Base-by-base conservation (phyloP, 2,888 invertebrate species). In the Encarsia formosa region DNA sequence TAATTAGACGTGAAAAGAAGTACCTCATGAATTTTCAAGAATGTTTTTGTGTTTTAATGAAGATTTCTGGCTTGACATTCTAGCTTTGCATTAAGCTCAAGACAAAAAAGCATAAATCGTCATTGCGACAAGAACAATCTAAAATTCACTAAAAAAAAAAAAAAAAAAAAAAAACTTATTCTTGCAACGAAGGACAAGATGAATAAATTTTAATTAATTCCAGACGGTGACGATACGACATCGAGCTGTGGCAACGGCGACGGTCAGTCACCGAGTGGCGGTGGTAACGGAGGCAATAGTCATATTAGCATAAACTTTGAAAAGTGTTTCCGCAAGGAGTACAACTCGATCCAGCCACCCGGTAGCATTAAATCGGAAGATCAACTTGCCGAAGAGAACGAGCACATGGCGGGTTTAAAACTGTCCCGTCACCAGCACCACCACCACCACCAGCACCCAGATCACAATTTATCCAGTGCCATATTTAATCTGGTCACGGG, bases 281-380 rank as follows among this genome's bases (percentile, higher is more conserved):
- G 56, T 34, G 49, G 53, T 16, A 56, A 55, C 42, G 66, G 65
- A 8, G 9, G n/a, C 5, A 5, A 9, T 5, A 15, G 34, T 13
- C 67, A 72, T 60, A 69, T 73, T 56, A 69, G 71, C 61, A 74
- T 76, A 60, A 76, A 76, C 60, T 77, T 78, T 63, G 77, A 77
- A 59, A 74, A 76, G 49, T 78, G 79, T 48, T 70, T 78, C 59
- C 76, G 76, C 55, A 78, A 78, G 65, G 79, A 79, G 61, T 78
- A 76, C 69, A 75, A 73, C 63, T 57, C 57, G 48, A 43, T 56
- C 4, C 48, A 41, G 29, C 23, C 32, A 16, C 11, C 32, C 58
- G 74, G 38, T 31, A 51, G 41, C 26, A 24, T 15, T 26, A 41
- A n/a, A 15, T 41, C 24, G 9, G 5, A 38, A 13, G 18, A 50